Percentiles rank a stretch among this genome's conserved stretches.
phyloP scores from a whole-genome alignment of 2,113 vertebrate species.

The Oceanodroma tethys region DNA sequence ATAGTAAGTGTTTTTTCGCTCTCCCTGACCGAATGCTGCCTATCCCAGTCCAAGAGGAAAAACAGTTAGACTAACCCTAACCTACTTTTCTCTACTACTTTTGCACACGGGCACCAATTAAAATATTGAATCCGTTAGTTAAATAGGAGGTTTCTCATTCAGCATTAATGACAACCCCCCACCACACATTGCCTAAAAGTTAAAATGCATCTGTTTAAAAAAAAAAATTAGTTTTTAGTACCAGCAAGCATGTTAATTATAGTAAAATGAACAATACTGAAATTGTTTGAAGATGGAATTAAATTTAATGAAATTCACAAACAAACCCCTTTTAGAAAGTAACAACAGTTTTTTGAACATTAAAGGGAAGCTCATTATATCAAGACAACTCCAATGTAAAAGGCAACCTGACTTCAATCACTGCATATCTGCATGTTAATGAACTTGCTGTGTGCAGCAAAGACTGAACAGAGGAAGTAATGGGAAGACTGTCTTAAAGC shows the following conservation, averaged over 20 bases:
- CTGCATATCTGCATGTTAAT: conserved; percentile 83
- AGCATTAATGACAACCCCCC: conserved; percentile 42
- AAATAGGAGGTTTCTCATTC: conserved; percentile 68
- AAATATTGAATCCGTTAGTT: conserved; percentile 61
- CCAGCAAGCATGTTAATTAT: conserved; percentile 76
- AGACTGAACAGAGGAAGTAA: conserved; percentile 61
- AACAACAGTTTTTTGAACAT: conserved; percentile 84
- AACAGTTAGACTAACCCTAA: conserved; percentile 21
- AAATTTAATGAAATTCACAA: conserved; percentile 84
- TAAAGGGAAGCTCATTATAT: conserved; percentile 84
- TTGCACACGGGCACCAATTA: conserved; percentile 61
- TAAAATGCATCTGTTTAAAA: conserved; percentile 50
- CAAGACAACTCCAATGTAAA: conserved; percentile 79
- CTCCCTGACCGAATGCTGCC: neutral
- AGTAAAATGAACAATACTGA: conserved; percentile 77
- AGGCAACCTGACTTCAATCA: conserved; percentile 80
- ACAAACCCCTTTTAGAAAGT: conserved; percentile 81
- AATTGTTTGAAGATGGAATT: conserved; percentile 81
- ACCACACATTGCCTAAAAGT: conserved; percentile 64
- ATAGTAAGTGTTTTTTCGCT: neutral
- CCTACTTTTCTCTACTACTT: conserved; percentile 60
- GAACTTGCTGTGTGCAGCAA: conserved; percentile 76
- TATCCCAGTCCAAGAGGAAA: neutral
- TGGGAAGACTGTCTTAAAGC: conserved; percentile 66
- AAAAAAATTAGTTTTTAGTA: conserved; percentile 64